These are phyloP conservation scores for Anguilla marmorata DNA, from an alignment of 2,797 vertebrate species.

Conservation along the genomic window DNA sequence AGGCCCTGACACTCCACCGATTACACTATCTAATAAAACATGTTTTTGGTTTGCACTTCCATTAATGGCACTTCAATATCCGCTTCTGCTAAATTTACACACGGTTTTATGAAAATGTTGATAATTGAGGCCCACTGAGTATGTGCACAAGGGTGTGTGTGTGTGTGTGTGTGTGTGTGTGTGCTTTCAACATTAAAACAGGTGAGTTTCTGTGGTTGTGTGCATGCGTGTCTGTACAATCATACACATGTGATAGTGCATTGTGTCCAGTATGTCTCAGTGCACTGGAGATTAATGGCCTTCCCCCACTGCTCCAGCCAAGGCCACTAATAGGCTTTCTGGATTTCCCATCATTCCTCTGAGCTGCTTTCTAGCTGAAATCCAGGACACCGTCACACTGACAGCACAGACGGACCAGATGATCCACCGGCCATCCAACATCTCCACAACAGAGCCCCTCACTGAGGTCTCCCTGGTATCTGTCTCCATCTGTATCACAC, in stretches of 20 bases:
- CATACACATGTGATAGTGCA: neutral
- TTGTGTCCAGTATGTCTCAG: neutral
- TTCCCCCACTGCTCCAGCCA: slow-evolving; percentile 44
- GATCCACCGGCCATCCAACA: neutral
- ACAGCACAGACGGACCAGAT: slow-evolving; percentile 12
- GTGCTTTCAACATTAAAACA: neutral
- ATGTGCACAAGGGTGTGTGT: neutral
- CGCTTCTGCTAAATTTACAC: no score
- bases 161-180: slow-evolving; percentile 1
- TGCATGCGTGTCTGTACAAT: neutral
- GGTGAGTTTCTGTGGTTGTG: neutral
- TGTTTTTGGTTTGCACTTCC: no score
- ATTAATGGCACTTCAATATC: no score
- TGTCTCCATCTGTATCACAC: neutral
- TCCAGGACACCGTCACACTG: slow-evolving; percentile 49
- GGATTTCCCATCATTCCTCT: slow-evolving; percentile 71
- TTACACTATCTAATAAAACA: no score
- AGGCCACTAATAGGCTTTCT: slow-evolving; percentile 72
- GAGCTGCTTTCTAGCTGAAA: slow-evolving; percentile 60
- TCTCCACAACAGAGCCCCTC: neutral
- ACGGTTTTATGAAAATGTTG: no score
- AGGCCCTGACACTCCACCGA: no score
- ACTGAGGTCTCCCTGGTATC: neutral
- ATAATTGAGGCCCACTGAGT: no score
- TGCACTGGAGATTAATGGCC: slow-evolving; percentile 59